These are phyloP conservation scores for Rhinoderma darwinii DNA, from an alignment of 2,113 vertebrate species.

Conservation along the genomic window DNA sequence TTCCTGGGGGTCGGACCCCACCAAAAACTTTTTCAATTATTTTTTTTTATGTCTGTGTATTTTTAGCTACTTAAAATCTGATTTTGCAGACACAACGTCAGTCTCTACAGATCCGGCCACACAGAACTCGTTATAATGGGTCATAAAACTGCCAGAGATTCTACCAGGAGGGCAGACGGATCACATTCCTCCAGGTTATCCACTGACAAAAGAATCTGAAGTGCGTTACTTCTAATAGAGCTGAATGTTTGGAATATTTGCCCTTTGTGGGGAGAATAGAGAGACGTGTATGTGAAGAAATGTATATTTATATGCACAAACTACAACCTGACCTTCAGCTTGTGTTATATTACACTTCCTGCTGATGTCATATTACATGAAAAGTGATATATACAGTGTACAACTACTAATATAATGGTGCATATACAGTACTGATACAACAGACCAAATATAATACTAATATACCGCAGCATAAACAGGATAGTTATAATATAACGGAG, in stretches of 20 bases:
- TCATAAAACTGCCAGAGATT: neutral
- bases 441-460: too few species aligned
- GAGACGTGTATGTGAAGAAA: too few species aligned
- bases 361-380: neutral
- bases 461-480: too few species aligned
- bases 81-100: neutral
- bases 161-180: neutral
- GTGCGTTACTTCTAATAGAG: neutral
- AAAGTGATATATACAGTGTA: too few species aligned
- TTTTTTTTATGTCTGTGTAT: too few species aligned
- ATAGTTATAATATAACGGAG: too few species aligned
- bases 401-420: too few species aligned
- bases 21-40: too few species aligned
- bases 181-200: neutral
- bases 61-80: too few species aligned
- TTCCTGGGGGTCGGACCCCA: too few species aligned
- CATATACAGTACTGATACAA: too few species aligned
- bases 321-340: neutral
- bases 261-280: neutral
- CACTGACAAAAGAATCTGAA: neutral
- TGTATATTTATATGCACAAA: too few species aligned
- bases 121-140: neutral
- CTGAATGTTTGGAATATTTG: slow-evolving; percentile 1
- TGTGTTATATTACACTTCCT: neutral
- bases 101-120: neutral